These are phyloP conservation scores for Bambusicola thoracicus DNA, from an alignment of 2,113 vertebrate species.

Conservation along the genomic window DNA sequence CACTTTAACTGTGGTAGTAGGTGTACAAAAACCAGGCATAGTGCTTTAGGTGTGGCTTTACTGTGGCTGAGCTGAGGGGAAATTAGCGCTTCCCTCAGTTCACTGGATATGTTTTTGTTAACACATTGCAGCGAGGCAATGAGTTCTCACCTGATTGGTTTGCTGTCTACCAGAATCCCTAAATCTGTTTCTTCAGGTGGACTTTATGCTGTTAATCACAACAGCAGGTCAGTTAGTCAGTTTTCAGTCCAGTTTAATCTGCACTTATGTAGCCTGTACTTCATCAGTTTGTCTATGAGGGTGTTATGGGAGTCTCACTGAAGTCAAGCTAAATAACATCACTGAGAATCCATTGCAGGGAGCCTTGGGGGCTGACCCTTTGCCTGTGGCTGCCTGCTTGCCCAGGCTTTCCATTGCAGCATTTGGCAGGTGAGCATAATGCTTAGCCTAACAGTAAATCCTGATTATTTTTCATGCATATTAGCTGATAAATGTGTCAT, in stretches of 20 bases:
- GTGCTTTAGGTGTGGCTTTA: background rate
- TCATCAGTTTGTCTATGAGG: background rate
- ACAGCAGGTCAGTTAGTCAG: background rate
- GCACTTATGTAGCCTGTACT: background rate
- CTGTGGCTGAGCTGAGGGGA: background rate
- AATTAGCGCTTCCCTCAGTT: background rate
- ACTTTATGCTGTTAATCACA: background rate
- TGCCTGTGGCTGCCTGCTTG: background rate
- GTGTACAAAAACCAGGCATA: background rate
- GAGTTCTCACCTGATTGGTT: background rate
- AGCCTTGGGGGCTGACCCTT: background rate
- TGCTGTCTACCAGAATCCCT: background rate
- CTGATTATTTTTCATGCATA: background rate
- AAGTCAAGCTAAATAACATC: background rate
- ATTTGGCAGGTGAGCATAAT: background rate
- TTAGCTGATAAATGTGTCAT: background rate
- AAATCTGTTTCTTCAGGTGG: background rate
- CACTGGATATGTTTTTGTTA: background rate
- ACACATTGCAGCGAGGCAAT: background rate
- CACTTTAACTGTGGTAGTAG: background rate
- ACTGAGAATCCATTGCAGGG: background rate
- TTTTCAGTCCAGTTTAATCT: background rate
- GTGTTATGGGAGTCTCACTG: background rate
- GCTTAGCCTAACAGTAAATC: background rate
- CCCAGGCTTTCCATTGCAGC: background rate